Evolutionary conservation across 2,888 invertebrate species (phyloP).

Genomic region (Amblyjoppa fuscipennis): DNA sequence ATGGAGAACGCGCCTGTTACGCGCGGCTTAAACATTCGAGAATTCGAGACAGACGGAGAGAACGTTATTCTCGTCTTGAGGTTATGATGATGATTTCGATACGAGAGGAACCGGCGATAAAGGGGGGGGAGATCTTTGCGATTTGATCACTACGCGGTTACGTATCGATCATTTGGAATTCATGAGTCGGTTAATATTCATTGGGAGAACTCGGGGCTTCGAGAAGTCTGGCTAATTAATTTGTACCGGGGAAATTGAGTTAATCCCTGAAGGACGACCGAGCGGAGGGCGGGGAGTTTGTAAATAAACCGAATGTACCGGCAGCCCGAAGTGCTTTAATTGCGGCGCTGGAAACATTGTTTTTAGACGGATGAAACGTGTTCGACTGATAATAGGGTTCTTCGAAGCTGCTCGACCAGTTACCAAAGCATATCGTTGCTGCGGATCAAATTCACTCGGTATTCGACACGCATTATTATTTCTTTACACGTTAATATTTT

Average conservation of each 20-base stretch:
- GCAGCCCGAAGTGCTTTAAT: not conserved
- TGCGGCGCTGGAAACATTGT: not conserved
- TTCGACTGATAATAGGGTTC: not conserved
- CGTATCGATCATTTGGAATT: constrained; percentile 58
- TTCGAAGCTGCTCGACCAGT: no score
- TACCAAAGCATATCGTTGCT: not conserved
- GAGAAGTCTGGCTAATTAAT: constrained; percentile 52
- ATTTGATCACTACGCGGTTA: constrained; percentile 32
- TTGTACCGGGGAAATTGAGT: constrained; percentile 40
- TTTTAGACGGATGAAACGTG: not conserved
- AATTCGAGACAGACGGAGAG: constrained; percentile 6
- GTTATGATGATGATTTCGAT: constrained; percentile 32
- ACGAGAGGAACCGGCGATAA: not conserved
- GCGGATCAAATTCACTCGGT: not conserved
- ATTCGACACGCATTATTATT: not conserved
- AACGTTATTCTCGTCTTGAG: constrained; percentile 40
- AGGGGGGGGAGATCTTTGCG: constrained; percentile 10
- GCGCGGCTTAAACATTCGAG: constrained; percentile 22
- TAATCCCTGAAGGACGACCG: constrained; percentile 33
- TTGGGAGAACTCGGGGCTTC: constrained; percentile 15
- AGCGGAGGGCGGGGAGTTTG: not conserved
- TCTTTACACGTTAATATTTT: no score
- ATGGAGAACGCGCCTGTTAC: constrained; percentile 43
- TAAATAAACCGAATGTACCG: constrained; percentile 23
- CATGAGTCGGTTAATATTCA: constrained; percentile 64